phyloP scores from a whole-genome alignment of 2,113 vertebrate genomes.

The Clarias batrachus region DNA sequence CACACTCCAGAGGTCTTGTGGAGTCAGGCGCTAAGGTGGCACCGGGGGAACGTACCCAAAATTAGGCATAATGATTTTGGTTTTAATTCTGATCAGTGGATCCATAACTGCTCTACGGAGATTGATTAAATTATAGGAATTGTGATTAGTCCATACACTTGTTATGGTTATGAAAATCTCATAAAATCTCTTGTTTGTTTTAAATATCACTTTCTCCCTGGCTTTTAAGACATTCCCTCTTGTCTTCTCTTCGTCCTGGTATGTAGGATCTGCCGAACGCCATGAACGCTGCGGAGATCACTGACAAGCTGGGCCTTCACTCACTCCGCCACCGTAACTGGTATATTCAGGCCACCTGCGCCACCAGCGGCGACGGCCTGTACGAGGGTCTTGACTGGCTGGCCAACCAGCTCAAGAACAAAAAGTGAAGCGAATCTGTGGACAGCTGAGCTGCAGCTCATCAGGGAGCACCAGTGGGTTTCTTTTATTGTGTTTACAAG shows the following conservation, averaged over 20 bases:
- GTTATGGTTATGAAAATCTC: background rate
- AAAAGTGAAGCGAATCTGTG: conserved; percentile 80
- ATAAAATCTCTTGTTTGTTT: background rate
- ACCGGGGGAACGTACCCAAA: no score
- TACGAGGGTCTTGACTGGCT: conserved; percentile 97
- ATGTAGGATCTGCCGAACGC: conserved; percentile 82
- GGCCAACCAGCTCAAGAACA: conserved; percentile 98
- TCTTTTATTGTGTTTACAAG: conserved; percentile 66
- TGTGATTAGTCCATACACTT: background rate
- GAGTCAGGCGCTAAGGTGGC: no score
- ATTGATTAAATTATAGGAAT: no score
- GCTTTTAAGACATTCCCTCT: background rate
- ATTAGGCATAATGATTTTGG: no score
- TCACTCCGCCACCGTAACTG: conserved; percentile 94
- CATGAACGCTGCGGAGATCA: conserved; percentile 23
- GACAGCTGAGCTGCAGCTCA: conserved; percentile 62
- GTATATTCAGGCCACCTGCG: conserved; percentile 98
- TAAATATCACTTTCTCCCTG: background rate
- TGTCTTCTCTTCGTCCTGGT: background rate
- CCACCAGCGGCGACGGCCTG: conserved; percentile 93
- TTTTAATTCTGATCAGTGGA: no score
- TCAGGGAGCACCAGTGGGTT: conserved; percentile 51
- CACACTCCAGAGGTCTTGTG: no score
- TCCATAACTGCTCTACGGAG: no score
- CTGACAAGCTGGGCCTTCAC: conserved; percentile 90